phyloP scores from a whole-genome alignment of 2,888 invertebrate species.

The Cistogaster globosa region DNA sequence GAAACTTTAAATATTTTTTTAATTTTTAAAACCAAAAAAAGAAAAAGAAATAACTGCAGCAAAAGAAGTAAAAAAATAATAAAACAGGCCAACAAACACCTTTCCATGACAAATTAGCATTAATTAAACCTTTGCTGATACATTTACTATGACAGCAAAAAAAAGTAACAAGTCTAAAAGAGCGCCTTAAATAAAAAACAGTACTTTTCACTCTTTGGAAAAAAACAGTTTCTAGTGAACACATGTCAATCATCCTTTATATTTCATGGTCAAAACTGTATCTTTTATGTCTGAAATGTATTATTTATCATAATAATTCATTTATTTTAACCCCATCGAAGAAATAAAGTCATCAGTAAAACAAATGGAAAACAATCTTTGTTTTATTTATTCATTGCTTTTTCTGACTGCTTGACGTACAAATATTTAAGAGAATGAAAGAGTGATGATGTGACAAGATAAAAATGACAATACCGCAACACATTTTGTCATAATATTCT shows the following conservation, averaged over 20 bases:
- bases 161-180: too few species aligned
- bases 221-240: slow-evolving; percentile 13
- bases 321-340: slow-evolving; percentile 52
- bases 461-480: slow-evolving; percentile 52
- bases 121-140: too few species aligned
- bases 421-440: slow-evolving; percentile 22
- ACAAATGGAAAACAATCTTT: neutral
- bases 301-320: slow-evolving; percentile 46
- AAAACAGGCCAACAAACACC: too few species aligned
- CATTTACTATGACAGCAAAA: too few species aligned
- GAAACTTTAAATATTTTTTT: too few species aligned
- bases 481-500: slow-evolving; percentile 51
- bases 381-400: slow-evolving; percentile 13
- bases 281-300: slow-evolving; percentile 1
- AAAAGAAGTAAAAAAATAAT: too few species aligned
- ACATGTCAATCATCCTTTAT: slow-evolving; percentile 44
- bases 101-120: too few species aligned
- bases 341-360: slow-evolving; percentile 53
- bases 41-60: too few species aligned
- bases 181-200: too few species aligned
- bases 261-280: slow-evolving; percentile 4
- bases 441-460: slow-evolving; percentile 65
- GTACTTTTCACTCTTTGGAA: too few species aligned
- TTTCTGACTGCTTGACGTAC: slow-evolving; percentile 15
- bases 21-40: too few species aligned